Conservation (phyloP, 1,140 invertebrate genomes). For the Drosophila kanapiae region DNA sequence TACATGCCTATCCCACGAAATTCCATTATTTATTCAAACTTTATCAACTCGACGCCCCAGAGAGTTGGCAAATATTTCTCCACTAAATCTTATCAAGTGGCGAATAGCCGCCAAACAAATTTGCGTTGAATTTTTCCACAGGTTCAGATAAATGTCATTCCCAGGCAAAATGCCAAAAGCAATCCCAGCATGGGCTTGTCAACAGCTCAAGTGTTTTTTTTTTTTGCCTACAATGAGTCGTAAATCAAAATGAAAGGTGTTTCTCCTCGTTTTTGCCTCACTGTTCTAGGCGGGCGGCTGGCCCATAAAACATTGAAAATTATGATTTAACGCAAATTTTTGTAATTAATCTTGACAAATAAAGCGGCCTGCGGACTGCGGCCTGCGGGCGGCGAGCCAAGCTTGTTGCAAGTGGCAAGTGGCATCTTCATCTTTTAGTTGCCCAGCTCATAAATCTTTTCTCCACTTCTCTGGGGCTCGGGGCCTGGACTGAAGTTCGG, state of each 20-base stretch:
- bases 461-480: conserved; percentile 58
- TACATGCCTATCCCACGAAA: conserved; percentile 21
- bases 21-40: neutral
- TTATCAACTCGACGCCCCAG: conserved; percentile 19
- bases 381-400: conserved; percentile 14
- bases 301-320: conserved; percentile 77
- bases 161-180: conserved; percentile 60
- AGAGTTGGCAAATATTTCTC: conserved; percentile 20
- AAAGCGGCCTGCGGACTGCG: conserved; percentile 57
- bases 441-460: conserved; percentile 72
- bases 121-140: conserved; percentile 35
- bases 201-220: conserved; percentile 36
- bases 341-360: conserved; percentile 84
- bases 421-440: conserved; percentile 66
- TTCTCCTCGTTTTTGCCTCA: neutral
- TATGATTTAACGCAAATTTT: conserved; percentile 83
- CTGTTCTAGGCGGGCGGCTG: conserved; percentile 41
- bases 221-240: conserved; percentile 44
- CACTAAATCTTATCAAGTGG: conserved; percentile 34
- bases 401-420: conserved; percentile 48
- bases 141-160: conserved; percentile 69
- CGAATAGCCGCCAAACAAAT: conserved; percentile 21
- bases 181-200: conserved; percentile 68
- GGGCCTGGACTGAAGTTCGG: conserved; percentile 21
- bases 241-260: conserved; percentile 65